Percentiles rank a stretch among this genome's conserved stretches.
phyloP scores from a whole-genome alignment of 2,797 vertebrate species.

The Macropus fuliginosus region DNA sequence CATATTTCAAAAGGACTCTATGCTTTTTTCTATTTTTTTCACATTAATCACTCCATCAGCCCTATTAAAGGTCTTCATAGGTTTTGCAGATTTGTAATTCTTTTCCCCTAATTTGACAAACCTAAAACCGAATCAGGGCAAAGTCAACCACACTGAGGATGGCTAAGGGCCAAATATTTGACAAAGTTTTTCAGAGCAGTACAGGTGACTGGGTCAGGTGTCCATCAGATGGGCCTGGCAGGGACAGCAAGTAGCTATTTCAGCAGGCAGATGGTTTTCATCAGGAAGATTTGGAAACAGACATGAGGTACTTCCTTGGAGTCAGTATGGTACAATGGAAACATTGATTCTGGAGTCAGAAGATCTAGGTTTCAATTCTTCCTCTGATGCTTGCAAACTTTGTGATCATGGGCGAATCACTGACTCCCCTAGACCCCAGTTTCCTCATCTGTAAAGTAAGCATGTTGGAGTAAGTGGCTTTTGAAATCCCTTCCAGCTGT shows the following conservation, averaged over 20 bases:
- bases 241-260: not conserved
- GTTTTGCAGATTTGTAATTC: not conserved
- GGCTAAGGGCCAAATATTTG: not conserved
- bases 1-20: not conserved
- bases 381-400: not conserved
- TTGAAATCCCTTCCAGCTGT: not conserved
- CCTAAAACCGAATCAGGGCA: not conserved
- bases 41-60: not conserved
- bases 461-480: not conserved
- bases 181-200: not conserved
- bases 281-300: not conserved
- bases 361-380: not conserved
- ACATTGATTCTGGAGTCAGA: not conserved
- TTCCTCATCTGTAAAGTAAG: not conserved
- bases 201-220: not conserved
- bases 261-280: not conserved
- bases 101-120: not conserved
- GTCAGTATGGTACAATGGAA: not conserved
- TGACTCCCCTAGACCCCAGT: not conserved
- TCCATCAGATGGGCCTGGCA: not conserved
- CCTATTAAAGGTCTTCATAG: not conserved
- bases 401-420: not conserved
- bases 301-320: not conserved
- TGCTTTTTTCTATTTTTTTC: not conserved
- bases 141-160: not conserved